A percentile compares a stretch with the other conserved stretches of the same genome.
Evolutionary conservation across 2,888 invertebrate species (phyloP).

Genomic region (Polydesmus complanatus): DNA sequence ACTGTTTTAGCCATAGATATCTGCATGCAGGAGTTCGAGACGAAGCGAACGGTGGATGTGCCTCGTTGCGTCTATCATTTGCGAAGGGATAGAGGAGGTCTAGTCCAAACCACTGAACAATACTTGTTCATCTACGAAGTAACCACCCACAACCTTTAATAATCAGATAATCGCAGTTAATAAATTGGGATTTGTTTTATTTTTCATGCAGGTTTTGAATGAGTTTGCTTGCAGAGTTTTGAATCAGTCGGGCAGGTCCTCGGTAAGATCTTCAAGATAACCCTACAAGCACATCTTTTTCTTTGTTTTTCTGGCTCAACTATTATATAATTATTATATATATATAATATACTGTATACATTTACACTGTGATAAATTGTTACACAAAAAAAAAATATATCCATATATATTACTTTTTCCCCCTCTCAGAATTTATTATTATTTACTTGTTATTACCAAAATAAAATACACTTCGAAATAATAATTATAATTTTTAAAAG

Average conservation of each 20-base stretch:
- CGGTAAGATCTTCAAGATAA: slow-evolving; percentile 13
- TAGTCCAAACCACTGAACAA: slow-evolving; percentile 81
- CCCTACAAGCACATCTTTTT: no score
- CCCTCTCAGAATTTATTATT: no score
- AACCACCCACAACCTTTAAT: slow-evolving; percentile 14
- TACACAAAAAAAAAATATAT: no score
- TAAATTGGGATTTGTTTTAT: neutral
- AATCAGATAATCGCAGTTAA: neutral
- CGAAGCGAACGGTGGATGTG: slow-evolving; percentile 65
- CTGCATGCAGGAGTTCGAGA: slow-evolving; percentile 71
- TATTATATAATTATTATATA: no score
- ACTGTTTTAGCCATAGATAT: slow-evolving; percentile 74
- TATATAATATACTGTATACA: no score
- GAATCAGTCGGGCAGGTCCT: slow-evolving; percentile 19
- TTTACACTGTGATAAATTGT: no score
- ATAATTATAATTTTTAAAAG: no score
- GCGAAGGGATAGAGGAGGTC: slow-evolving; percentile 72
- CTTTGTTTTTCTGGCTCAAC: no score
- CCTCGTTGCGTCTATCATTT: slow-evolving; percentile 70
- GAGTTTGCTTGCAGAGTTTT: slow-evolving; percentile 18
- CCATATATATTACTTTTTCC: no score
- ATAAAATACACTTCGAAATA: no score
- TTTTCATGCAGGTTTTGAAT: slow-evolving; percentile 17
- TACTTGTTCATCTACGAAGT: slow-evolving; percentile 87
- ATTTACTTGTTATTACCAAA: no score